Percentiles rank a stretch among this genome's conserved stretches.
Conservation (phyloP, 2,888 invertebrate species). For the Polietes domitor region DNA sequence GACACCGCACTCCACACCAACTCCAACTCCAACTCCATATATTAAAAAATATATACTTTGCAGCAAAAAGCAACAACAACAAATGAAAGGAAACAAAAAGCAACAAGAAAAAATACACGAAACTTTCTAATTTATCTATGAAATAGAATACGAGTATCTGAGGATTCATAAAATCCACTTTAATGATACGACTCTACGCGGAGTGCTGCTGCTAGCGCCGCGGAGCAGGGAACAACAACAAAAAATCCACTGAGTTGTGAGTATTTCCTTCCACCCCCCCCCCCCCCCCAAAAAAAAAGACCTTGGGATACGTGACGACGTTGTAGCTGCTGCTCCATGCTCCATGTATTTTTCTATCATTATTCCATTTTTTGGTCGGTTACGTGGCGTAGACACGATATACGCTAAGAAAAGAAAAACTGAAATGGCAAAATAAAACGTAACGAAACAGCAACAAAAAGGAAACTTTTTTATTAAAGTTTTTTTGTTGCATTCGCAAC, state of each 20-base stretch:
- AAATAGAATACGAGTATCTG: conserved; percentile 2
- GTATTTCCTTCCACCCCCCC: too few species aligned
- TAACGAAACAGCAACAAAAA: not conserved
- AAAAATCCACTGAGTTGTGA: not conserved
- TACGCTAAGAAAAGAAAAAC: not conserved
- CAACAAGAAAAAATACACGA: not conserved
- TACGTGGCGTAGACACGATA: not conserved
- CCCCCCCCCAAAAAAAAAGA: not conserved
- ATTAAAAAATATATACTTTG: not conserved
- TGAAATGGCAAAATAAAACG: not conserved
- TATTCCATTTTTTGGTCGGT: not conserved
- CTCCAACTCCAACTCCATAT: too few species aligned
- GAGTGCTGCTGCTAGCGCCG: not conserved
- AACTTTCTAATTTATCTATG: conserved; percentile 10
- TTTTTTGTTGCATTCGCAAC: not conserved
- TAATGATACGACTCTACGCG: not conserved
- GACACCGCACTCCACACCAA: too few species aligned
- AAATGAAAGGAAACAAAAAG: not conserved
- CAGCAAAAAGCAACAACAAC: not conserved
- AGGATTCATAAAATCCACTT: conserved; percentile 10
- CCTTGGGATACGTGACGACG: not conserved
- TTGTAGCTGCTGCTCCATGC: not conserved
- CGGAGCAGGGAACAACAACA: not conserved
- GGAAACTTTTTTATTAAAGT: not conserved
- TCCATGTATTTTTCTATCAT: not conserved